Conservation (phyloP, 2,888 invertebrate species). For the Hydropsyche betteni region DNA sequence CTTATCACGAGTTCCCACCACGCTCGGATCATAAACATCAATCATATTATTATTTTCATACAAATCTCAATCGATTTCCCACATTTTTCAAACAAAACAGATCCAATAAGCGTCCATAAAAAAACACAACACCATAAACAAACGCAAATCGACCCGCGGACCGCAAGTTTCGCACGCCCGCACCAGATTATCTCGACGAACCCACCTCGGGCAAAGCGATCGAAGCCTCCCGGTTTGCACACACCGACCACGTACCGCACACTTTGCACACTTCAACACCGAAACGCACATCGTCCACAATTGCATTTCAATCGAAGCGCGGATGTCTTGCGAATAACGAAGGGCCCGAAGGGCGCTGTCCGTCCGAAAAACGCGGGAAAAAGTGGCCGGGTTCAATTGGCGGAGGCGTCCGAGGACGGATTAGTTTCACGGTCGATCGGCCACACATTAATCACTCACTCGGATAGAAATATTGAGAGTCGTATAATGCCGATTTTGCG, state of each 20-base stretch:
- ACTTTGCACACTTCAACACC: not conserved
- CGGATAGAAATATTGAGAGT: slow-evolving; percentile 12
- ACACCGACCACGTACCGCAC: not conserved
- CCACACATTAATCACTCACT: slow-evolving; percentile 26
- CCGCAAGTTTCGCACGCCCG: not conserved
- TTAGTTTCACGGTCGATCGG: slow-evolving; percentile 27
- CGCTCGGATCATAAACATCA: no score
- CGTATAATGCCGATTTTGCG: slow-evolving; percentile 16
- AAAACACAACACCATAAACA: no score
- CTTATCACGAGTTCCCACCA: no score
- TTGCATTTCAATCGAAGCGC: no score
- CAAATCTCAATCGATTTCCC: no score
- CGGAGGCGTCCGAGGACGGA: not conserved
- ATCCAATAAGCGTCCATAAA: no score
- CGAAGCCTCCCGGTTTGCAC: slow-evolving; percentile 15
- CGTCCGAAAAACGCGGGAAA: not conserved
- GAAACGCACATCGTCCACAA: not conserved
- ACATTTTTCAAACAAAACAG: no score
- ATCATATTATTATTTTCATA: no score
- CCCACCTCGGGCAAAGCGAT: not conserved
- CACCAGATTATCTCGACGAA: slow-evolving; percentile 6
- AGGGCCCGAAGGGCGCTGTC: no score
- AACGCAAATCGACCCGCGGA: not conserved
- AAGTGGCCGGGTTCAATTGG: not conserved
- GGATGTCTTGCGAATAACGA: no score